Evolutionary conservation across 2,888 invertebrate species (phyloP).

Genomic region (Alitta virens): DNA sequence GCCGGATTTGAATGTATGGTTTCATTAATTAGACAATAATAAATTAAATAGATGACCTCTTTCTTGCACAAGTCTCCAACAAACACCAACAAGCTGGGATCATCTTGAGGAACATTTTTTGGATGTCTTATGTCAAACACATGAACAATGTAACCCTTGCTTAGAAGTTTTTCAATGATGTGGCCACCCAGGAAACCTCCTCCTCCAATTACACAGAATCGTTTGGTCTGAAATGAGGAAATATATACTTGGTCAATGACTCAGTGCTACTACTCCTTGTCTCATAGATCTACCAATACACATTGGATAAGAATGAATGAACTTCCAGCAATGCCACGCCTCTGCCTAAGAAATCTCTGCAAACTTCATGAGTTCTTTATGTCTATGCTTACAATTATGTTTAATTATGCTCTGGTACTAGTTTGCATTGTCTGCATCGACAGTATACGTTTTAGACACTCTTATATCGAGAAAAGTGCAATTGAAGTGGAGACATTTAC

Average conservation of each 20-base stretch:
- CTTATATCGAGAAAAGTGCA: not conserved
- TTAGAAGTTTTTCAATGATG: slow-evolving; percentile 38
- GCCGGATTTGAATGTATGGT: not conserved
- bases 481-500: not conserved
- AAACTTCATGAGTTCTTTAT: too few species aligned
- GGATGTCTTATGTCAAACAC: slow-evolving; percentile 40
- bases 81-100: slow-evolving; percentile 27
- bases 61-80: slow-evolving; percentile 43
- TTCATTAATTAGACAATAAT: not conserved
- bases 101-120: slow-evolving; percentile 34
- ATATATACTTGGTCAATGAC: too few species aligned
- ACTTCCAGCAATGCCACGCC: too few species aligned
- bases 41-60: too few species aligned
- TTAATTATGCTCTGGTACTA: too few species aligned
- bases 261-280: too few species aligned
- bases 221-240: slow-evolving; percentile 19
- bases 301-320: too few species aligned
- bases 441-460: too few species aligned
- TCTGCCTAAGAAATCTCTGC: too few species aligned
- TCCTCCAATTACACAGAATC: slow-evolving; percentile 43
- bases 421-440: too few species aligned
- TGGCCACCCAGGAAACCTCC: slow-evolving; percentile 47
- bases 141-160: slow-evolving; percentile 34
- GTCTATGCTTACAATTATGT: too few species aligned
- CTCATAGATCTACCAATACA: too few species aligned